These are phyloP conservation scores for Chiroxiphia lanceolata DNA, from an alignment of 2,797 vertebrate genomes.

Conservation along the genomic window DNA sequence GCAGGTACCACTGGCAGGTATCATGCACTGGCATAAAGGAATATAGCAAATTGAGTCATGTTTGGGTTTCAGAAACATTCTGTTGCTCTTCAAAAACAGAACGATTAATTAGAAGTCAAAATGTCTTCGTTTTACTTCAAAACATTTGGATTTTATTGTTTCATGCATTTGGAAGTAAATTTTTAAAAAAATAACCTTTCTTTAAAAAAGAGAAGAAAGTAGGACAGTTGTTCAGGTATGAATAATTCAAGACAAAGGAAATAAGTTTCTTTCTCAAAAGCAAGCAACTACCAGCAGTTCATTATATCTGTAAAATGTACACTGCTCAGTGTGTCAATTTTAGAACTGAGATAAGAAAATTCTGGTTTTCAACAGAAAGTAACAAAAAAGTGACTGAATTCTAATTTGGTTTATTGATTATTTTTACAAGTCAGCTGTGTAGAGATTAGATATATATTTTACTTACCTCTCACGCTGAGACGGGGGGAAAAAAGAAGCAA, in stretches of 20 bases:
- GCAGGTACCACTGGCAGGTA: neutral
- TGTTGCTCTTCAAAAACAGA: neutral
- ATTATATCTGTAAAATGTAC: neutral
- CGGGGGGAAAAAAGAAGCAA: neutral
- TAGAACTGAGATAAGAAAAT: neutral
- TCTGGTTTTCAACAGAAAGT: neutral
- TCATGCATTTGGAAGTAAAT: neutral
- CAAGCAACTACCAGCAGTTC: neutral
- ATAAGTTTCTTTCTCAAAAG: neutral
- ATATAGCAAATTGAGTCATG: neutral
- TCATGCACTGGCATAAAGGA: neutral
- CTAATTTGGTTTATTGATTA: neutral
- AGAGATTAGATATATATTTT: neutral
- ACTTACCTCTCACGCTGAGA: neutral
- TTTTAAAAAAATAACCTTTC: neutral
- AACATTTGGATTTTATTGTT: neutral
- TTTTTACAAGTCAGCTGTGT: neutral
- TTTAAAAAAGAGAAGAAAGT: neutral
- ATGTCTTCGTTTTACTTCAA: neutral
- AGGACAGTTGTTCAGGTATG: neutral
- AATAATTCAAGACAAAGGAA: neutral
- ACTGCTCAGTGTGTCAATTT: neutral
- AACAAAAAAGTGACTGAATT: neutral
- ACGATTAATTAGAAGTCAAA: neutral
- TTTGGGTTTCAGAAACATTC: neutral